phyloP scores from a whole-genome alignment of 2,888 invertebrate genomes.

The Hypena proboscidalis region DNA sequence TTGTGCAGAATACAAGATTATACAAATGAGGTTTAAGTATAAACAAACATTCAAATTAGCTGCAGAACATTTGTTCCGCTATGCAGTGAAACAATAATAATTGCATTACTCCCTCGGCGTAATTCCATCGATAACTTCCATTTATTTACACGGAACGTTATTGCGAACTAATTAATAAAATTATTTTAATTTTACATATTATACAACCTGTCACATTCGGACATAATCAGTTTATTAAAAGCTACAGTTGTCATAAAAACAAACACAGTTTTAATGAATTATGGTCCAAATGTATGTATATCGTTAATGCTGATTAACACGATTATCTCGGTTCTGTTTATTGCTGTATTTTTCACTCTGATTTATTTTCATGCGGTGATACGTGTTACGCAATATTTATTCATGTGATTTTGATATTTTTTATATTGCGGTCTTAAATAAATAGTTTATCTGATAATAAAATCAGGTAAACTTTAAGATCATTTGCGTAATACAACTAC shows the following conservation, averaged over 20 bases:
- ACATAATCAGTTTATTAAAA: constrained; percentile 36
- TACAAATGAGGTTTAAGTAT: constrained; percentile 23
- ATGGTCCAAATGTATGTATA: background rate
- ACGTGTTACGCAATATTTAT: no score
- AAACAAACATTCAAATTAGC: constrained; percentile 48
- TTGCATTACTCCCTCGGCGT: constrained; percentile 53
- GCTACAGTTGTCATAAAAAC: constrained; percentile 18
- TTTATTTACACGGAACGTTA: constrained; percentile 62
- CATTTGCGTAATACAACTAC: no score
- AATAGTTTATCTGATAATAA: no score
- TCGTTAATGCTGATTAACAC: constrained; percentile 3
- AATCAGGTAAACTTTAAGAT: no score
- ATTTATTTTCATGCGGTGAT: no score
- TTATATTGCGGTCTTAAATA: no score
- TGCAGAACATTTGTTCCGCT: constrained; percentile 55
- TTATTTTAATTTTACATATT: constrained; percentile 63
- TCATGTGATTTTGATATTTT: no score
- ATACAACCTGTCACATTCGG: constrained; percentile 49
- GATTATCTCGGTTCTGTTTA: background rate
- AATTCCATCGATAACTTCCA: constrained; percentile 62
- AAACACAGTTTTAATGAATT: constrained; percentile 17
- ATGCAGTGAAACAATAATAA: constrained; percentile 49
- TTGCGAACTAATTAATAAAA: constrained; percentile 65
- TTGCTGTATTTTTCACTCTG: background rate
- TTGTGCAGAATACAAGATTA: constrained; percentile 11